Conservation (phyloP, 64 coral and sea anemone species). For the Dendronephthya gigantea region DNA sequence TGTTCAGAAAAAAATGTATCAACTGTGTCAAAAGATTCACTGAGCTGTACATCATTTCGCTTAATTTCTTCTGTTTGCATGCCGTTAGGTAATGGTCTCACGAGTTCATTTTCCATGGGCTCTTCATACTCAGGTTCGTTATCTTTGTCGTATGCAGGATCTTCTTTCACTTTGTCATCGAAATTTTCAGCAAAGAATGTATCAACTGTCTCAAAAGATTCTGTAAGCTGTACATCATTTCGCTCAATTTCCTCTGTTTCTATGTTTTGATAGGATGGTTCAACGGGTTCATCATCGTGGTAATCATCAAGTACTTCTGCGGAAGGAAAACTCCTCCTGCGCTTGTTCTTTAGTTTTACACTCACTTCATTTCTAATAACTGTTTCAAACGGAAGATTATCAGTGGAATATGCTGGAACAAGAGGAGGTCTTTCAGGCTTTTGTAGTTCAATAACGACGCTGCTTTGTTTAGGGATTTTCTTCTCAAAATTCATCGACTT, state of each 20-base stretch:
- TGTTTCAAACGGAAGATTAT: neutral
- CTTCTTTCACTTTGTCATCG: neutral
- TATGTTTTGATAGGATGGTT: neutral
- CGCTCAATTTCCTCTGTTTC: neutral
- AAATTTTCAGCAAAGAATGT: neutral
- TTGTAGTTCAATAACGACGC: neutral
- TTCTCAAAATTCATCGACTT: neutral
- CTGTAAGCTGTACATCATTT: neutral
- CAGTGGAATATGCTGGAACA: neutral
- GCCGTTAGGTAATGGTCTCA: neutral
- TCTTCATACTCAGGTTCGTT: neutral
- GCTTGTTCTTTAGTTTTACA: neutral
- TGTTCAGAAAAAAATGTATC: neutral
- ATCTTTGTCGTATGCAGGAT: neutral
- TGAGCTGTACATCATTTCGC: neutral
- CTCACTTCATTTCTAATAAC: neutral
- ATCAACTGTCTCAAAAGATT: neutral
- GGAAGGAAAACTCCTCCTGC: neutral
- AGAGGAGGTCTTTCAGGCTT: neutral
- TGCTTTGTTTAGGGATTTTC: neutral
- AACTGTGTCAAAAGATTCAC: neutral
- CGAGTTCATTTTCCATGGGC: neutral
- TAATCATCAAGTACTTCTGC: neutral
- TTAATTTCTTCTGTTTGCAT: neutral
- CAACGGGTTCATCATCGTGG: neutral